A percentile compares a stretch with the other conserved stretches of the same genome.
These are phyloP conservation scores for Chelonoidis abingdonii DNA, from an alignment of 2,113 vertebrate species.

Conservation along the genomic window DNA sequence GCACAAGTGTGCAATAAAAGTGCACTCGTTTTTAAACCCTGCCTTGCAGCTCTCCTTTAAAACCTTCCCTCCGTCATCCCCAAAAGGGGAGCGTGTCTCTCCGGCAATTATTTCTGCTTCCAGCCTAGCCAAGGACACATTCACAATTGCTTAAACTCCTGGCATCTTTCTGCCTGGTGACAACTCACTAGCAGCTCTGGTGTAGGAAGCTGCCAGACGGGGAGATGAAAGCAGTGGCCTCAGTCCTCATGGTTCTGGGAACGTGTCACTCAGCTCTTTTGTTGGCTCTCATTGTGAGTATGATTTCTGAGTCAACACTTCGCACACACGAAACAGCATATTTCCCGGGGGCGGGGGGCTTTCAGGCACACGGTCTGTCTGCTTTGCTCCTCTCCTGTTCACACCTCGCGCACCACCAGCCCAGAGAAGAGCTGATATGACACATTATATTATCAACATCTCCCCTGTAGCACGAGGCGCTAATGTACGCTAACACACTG, in stretches of 20 bases:
- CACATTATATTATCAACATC: neutral
- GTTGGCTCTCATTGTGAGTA: accelerated
- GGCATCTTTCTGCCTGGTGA: neutral
- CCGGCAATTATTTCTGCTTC: neutral
- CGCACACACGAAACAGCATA: accelerated
- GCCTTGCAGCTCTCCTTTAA: neutral
- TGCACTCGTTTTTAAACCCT: neutral
- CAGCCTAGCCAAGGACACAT: neutral
- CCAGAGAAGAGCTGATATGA: neutral
- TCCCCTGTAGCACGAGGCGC: neutral
- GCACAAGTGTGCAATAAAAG: neutral
- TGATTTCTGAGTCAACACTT: neutral
- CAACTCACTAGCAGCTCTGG: accelerated
- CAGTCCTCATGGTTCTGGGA: neutral
- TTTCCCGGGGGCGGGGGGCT: neutral
- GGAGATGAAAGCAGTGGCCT: neutral
- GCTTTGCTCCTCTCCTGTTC: neutral
- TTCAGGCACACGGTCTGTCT: accelerated
- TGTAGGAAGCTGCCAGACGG: neutral
- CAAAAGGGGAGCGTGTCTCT: accelerated
- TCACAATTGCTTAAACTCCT: neutral
- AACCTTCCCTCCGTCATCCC: neutral
- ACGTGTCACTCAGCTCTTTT: accelerated
- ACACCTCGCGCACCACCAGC: neutral
- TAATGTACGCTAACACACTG: accelerated